Evolutionary conservation across 2,797 vertebrate species (phyloP).

Genomic region (Phalanger gymnotis): DNA sequence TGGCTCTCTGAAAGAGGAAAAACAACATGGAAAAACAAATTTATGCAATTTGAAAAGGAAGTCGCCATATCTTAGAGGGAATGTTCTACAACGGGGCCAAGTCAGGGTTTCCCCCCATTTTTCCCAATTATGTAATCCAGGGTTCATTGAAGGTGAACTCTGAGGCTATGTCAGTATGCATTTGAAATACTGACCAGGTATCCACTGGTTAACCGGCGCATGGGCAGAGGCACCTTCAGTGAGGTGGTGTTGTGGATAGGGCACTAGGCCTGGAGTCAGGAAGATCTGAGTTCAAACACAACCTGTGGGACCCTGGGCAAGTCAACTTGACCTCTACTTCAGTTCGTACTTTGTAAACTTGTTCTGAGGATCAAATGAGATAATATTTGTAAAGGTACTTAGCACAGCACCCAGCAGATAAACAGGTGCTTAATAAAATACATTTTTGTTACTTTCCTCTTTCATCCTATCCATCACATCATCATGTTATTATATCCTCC

Average conservation of each 20-base stretch:
- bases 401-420: not conserved
- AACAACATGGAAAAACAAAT: conserved; percentile 8
- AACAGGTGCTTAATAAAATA: not conserved
- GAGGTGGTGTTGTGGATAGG: not conserved
- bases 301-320: not conserved
- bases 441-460: not conserved
- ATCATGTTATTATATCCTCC: not conserved
- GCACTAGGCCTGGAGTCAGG: not conserved
- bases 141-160: not conserved
- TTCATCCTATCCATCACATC: not conserved
- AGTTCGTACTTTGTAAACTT: not conserved
- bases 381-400: not conserved
- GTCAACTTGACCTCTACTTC: not conserved
- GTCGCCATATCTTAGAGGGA: not conserved
- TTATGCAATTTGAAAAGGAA: conserved; percentile 1
- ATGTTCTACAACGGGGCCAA: not conserved
- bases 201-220: not conserved
- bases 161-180: conserved; percentile 6
- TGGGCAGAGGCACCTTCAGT: not conserved
- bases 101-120: not conserved
- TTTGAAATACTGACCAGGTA: not conserved
- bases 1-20: conserved; percentile 85
- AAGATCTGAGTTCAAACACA: not conserved
- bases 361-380: not conserved
- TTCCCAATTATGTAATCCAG: not conserved